Conservation (phyloP, 2,888 invertebrate genomes). For the Campoplex capitator region DNA sequence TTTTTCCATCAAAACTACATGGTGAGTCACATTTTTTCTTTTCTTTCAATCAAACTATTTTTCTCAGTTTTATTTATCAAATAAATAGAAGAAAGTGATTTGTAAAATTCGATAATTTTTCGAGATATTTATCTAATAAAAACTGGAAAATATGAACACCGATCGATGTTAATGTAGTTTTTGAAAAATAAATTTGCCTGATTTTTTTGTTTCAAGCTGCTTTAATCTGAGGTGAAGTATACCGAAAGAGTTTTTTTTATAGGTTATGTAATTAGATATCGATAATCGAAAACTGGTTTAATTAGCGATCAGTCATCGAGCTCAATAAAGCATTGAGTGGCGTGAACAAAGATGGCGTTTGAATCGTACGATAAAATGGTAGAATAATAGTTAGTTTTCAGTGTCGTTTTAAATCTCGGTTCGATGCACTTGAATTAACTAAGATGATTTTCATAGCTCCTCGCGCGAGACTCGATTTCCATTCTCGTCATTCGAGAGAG, state of each 20-base stretch:
- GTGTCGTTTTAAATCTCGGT: conserved; percentile 30
- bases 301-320: not conserved
- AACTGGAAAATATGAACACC: not conserved
- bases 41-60: too few species aligned
- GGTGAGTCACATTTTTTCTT: conserved; percentile 68
- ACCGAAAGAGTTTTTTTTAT: not conserved
- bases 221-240: conserved; percentile 46
- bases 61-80: not conserved
- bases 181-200: not conserved
- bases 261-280: not conserved
- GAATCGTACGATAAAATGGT: not conserved
- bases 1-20: conserved; percentile 85
- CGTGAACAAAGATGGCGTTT: not conserved
- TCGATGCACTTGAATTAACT: conserved; percentile 66
- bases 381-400: not conserved
- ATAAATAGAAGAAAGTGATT: not conserved
- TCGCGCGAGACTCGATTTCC: conserved; percentile 10
- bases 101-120: conserved; percentile 18
- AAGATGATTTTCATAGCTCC: conserved; percentile 18
- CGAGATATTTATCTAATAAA: not conserved
- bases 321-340: not conserved
- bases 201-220: conserved; percentile 47
- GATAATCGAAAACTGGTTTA: not conserved
- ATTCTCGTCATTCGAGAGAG: conserved; percentile 57
- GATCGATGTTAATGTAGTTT: not conserved